phyloP scores from a whole-genome alignment of 2,797 vertebrate genomes.

The Pipistrellus pygmaeus region DNA sequence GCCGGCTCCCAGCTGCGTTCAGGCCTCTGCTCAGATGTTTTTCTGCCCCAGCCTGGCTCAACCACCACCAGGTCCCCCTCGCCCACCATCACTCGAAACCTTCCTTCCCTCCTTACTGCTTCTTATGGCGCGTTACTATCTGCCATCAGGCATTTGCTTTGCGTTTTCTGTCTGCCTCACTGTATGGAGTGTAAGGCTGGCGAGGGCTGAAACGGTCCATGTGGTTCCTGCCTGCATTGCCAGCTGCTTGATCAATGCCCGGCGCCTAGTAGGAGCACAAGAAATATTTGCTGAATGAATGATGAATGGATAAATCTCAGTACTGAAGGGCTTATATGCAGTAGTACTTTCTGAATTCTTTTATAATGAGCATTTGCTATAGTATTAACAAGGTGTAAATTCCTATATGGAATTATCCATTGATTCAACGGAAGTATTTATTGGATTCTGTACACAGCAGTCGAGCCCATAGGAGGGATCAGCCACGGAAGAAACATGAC shows the following conservation, averaged over 20 bases:
- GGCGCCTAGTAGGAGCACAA: not conserved
- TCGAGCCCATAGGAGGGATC: not conserved
- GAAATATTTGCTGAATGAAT: conserved; percentile 31
- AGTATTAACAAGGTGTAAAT: not conserved
- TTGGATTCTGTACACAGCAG: not conserved
- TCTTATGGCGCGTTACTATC: not conserved
- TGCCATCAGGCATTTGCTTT: not conserved
- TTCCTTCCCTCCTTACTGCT: not conserved
- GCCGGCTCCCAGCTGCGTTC: not conserved
- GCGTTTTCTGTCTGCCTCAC: not conserved
- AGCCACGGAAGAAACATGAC: not conserved
- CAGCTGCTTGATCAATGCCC: not conserved
- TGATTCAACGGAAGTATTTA: not conserved
- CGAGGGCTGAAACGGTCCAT: not conserved
- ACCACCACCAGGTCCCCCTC: not conserved
- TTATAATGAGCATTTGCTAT: not conserved
- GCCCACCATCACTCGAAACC: not conserved
- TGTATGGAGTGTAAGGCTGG: not conserved
- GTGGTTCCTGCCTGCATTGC: not conserved
- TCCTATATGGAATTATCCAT: not conserved
- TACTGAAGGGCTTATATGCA: not conserved
- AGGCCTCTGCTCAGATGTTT: not conserved
- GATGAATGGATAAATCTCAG: not conserved
- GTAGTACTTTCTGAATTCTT: not conserved
- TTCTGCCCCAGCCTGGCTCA: not conserved